Base-by-base conservation (phyloP, 2,797 vertebrate species). In the Poecilia picta region DNA sequence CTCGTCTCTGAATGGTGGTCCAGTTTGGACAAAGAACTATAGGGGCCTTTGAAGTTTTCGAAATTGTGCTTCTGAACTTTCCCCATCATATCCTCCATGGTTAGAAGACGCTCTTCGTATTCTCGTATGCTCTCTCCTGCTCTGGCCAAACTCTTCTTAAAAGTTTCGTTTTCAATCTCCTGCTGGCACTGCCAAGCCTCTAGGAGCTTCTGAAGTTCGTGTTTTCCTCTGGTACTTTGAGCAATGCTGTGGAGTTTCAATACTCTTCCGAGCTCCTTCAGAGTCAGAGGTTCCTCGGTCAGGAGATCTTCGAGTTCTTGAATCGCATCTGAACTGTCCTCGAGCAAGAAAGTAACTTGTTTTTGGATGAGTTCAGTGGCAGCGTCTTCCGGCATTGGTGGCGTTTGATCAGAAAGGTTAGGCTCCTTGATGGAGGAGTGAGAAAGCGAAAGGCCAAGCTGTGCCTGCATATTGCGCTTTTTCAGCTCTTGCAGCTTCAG, bases 391-490 rank as follows among this genome's bases (percentile, higher is more conserved):
- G 81, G 77, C 57, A 73, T 28, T 62, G 86, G 39, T 66, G 88
- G 18, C 72, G 82, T 89, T 79, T 76, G 92, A 81, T 96, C 94
- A 90, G 95, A 89, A 91, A 95, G 88, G 87, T 83, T 94, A 88
- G 92, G 84, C 68, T 97, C 96, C 93, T 92, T 94, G 89, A 84
- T 83, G 87, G 94, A 84, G 72, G 92, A 89, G 91, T 94, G 94
- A 85, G 95, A 94, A 92, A 96, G 93, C 33, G 95, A 94, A 92
- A 96, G 95, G 93, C 96, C 95, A 94, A 97, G 96, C 95, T 96
- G 96, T 92, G 96, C 96, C 86, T 97, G 96, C 95, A 97, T 96
- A 93, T 92, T 95, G 92, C 96, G 96, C 85, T 96, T 96, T 96
- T 96, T 97, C 95, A 95, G 88, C 94, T 97, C 96, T 92, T 97